A percentile compares a stretch with the other conserved stretches of the same genome.
Evolutionary conservation across 2,797 vertebrate species (phyloP).

Genomic region (Halcyon chelicuti): DNA sequence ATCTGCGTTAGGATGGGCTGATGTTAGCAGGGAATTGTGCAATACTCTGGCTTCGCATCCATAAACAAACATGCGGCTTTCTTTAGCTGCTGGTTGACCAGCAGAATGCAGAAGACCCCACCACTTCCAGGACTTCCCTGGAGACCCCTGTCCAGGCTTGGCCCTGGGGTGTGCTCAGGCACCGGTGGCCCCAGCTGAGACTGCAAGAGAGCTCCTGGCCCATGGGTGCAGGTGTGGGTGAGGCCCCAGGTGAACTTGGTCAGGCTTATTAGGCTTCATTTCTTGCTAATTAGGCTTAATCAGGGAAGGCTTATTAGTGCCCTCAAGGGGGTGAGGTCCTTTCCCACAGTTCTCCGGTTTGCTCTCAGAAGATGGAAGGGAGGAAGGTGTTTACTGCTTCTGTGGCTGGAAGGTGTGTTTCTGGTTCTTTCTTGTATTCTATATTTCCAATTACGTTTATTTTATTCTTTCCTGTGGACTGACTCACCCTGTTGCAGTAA

Average conservation of each 20-base stretch:
- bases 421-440: neutral
- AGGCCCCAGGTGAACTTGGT: neutral
- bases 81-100: neutral
- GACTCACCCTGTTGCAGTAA: neutral
- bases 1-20: neutral
- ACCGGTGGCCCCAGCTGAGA: neutral
- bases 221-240: neutral
- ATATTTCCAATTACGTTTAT: rapidly evolving
- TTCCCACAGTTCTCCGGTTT: neutral
- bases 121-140: neutral
- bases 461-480: neutral
- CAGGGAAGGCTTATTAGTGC: neutral
- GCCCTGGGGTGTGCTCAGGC: neutral
- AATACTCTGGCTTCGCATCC: neutral
- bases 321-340: neutral
- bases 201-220: neutral
- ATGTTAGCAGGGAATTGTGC: neutral
- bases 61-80: neutral
- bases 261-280: neutral
- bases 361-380: neutral
- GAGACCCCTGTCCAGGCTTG: neutral
- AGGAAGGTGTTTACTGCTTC: neutral
- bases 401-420: neutral
- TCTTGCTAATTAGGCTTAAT: too few relatives aligned
- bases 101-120: too few relatives aligned